A percentile compares a stretch with the other conserved stretches of the same genome.
These are phyloP conservation scores for Calyptomena viridis DNA, from an alignment of 2,113 vertebrate species.

Conservation along the genomic window DNA sequence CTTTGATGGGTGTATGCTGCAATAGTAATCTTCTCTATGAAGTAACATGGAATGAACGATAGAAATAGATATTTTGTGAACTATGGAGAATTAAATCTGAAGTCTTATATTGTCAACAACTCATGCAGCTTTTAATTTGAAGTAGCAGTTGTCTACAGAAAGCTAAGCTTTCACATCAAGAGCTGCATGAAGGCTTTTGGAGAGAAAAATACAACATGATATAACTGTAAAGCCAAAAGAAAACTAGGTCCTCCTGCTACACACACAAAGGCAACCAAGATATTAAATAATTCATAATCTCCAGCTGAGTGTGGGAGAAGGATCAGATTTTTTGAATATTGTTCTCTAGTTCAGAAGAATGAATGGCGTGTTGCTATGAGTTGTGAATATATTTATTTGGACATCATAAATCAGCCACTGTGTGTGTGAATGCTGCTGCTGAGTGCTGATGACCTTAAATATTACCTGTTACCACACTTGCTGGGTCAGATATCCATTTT, in stretches of 20 bases:
- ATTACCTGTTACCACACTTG: not conserved
- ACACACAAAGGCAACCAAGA: slow-evolving; percentile 54
- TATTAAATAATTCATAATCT: slow-evolving; percentile 69
- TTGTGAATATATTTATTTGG: slow-evolving; percentile 23
- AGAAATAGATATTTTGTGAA: slow-evolving; percentile 65
- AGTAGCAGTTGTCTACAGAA: slow-evolving; percentile 42
- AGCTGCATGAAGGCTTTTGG: slow-evolving; percentile 14
- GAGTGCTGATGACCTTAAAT: slow-evolving; percentile 6
- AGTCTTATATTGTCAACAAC: slow-evolving; percentile 58
- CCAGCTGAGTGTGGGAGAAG: slow-evolving; percentile 21
- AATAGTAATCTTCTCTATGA: slow-evolving; percentile 59
- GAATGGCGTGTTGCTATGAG: slow-evolving; percentile 26
- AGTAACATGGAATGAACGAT: slow-evolving; percentile 52
- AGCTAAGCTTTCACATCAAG: slow-evolving; percentile 38
- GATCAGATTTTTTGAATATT: slow-evolving; percentile 44
- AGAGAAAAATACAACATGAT: slow-evolving; percentile 27
- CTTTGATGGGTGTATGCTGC: slow-evolving; percentile 59
- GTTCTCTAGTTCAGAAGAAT: slow-evolving; percentile 35
- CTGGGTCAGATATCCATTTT: not conserved
- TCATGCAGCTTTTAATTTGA: slow-evolving; percentile 55
- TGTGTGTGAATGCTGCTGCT: not conserved
- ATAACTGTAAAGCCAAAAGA: slow-evolving; percentile 28
- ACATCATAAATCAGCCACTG: not conserved
- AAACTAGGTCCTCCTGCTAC: not conserved
- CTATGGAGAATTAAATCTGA: slow-evolving; percentile 62